Conservation (phyloP, 2,888 invertebrate genomes). For the Drosophila flavopinicola region DNA sequence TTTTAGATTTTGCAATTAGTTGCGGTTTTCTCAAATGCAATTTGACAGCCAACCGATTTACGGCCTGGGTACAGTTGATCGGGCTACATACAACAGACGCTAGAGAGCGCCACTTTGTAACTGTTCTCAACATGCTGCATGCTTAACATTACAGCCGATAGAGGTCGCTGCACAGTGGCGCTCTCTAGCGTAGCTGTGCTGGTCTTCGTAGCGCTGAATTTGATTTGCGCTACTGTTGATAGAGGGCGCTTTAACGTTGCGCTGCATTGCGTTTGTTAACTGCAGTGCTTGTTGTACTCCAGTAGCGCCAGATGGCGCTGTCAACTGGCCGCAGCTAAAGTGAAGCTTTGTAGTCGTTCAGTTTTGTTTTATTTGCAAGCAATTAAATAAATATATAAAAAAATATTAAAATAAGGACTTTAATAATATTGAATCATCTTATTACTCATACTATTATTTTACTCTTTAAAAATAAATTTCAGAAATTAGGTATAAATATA, state of each 20-base stretch:
- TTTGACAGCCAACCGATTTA: conserved; percentile 26
- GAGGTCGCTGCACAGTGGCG: conserved; percentile 10
- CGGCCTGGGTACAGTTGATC: conserved; percentile 17
- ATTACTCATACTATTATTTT: neutral
- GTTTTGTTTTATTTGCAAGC: too few relatives aligned
- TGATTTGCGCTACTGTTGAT: neutral
- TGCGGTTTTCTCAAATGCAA: conserved; percentile 31
- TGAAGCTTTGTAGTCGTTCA: too few relatives aligned
- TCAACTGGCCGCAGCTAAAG: too few relatives aligned
- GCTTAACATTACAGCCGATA: neutral
- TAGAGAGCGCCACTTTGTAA: conserved; percentile 1
- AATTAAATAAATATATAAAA: too few relatives aligned
- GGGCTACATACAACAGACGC: conserved; percentile 8
- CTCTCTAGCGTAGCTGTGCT: neutral
- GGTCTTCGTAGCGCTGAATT: neutral
- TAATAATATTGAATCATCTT: too few relatives aligned
- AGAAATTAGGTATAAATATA: neutral
- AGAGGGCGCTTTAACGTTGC: conserved; percentile 20
- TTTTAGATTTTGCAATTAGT: conserved; percentile 37
- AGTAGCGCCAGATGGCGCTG: conserved; percentile 9
- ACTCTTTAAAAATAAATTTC: neutral
- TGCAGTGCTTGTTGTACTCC: neutral
- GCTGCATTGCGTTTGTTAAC: neutral
- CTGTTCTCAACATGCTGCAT: neutral
- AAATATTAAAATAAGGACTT: too few relatives aligned